Percentiles rank a stretch among this genome's conserved stretches.
Conservation (phyloP, 2,113 vertebrate genomes). For the Cathartes aura region DNA sequence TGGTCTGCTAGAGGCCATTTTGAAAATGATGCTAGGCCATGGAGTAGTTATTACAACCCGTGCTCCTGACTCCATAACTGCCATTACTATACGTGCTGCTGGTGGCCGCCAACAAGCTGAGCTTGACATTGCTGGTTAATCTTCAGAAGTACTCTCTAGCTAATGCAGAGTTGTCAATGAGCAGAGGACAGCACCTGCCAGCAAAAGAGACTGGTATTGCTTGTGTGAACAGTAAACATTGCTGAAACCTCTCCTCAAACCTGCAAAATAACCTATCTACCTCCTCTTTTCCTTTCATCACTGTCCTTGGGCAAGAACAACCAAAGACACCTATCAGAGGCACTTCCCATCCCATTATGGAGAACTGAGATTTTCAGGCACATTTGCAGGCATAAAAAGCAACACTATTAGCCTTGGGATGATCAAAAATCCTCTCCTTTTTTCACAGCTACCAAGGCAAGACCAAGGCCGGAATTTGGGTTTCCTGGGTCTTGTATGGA, state of each 20-base stretch:
- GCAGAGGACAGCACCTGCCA: neutral
- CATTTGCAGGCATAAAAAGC: neutral
- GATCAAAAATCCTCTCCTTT: neutral
- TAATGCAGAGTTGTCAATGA: neutral
- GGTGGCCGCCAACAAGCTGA: neutral
- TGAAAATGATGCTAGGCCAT: neutral
- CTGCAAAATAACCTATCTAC: neutral
- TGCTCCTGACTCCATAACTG: neutral
- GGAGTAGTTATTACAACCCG: neutral
- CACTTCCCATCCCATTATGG: neutral
- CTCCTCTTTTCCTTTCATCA: neutral
- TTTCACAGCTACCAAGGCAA: neutral
- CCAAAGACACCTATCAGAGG: neutral
- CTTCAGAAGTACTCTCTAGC: neutral
- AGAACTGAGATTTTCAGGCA: neutral
- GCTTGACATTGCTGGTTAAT: neutral
- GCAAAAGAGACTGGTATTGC: neutral
- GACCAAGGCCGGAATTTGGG: neutral
- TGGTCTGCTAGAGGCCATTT: neutral
- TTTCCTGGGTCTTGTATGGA: neutral
- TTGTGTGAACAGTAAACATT: neutral
- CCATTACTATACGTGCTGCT: neutral
- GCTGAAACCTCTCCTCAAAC: neutral
- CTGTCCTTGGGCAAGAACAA: neutral
- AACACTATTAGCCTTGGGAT: neutral